A percentile compares a stretch with the other conserved stretches of the same genome.
These are phyloP conservation scores for Drosophila orena DNA, from an alignment of 1,140 invertebrate genomes.

Conservation along the genomic window DNA sequence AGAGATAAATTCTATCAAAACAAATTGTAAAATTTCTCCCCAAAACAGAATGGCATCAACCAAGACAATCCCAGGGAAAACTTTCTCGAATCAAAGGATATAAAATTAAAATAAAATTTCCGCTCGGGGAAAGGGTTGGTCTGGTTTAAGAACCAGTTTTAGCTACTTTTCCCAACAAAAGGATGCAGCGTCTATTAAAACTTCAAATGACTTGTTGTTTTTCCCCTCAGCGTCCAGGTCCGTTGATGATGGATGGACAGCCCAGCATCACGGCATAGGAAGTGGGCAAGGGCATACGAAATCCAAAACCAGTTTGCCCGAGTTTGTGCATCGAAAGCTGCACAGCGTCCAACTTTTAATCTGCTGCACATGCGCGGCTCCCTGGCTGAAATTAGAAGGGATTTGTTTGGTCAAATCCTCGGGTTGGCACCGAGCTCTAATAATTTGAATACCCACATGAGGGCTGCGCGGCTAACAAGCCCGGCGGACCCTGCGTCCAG, in stretches of 20 bases:
- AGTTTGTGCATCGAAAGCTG: constrained; percentile 57
- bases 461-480: constrained; percentile 57
- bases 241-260: constrained; percentile 73
- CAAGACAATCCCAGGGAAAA: constrained; percentile 49
- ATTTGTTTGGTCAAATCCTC: constrained; percentile 80
- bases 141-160: constrained; percentile 65
- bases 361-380: constrained; percentile 66
- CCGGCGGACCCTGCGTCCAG: constrained; percentile 42
- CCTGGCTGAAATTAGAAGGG: constrained; percentile 62
- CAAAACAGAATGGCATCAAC: constrained; percentile 13
- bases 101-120: constrained; percentile 67
- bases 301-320: constrained; percentile 72
- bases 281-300: constrained; percentile 64
- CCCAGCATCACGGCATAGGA: constrained; percentile 46
- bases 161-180: constrained; percentile 57
- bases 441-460: constrained; percentile 55
- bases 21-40: constrained; percentile 34
- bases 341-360: constrained; percentile 70
- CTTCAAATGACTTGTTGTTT: constrained; percentile 80
- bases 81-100: constrained; percentile 25
- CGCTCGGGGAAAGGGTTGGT: constrained; percentile 48
- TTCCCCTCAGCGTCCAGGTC: constrained; percentile 53
- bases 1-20: constrained; percentile 66
- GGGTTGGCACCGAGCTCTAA: constrained; percentile 37
- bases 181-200: constrained; percentile 79